Evolutionary conservation across 2,113 vertebrate species (phyloP), one percentile per base, ranked within the genome.

Genomic region (Actenoides hombroni): DNA sequence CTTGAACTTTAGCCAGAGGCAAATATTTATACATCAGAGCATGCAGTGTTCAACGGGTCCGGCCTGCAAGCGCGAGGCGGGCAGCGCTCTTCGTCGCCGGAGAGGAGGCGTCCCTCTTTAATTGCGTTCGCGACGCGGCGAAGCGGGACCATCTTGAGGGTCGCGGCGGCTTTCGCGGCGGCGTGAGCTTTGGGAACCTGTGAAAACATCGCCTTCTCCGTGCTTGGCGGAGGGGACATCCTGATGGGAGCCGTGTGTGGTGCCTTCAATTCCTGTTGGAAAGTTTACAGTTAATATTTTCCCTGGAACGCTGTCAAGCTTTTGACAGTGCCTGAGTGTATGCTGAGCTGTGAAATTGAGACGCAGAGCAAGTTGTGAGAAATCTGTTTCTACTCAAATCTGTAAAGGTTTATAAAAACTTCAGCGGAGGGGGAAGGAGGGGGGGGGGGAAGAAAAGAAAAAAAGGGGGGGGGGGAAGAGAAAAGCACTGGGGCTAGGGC

Each of bases 321-420:
- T 98, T 97, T 98, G 98, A 98, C 98, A 98, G 98, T 96, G 98
- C 98, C 98, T 96, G 96, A 98, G 98, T 98, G 97, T 98, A 98
- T 94, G 97, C 98, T 95, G 98, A 98, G 96, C 98, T 98, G 98
- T 98, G 98, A 98, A 98, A 98, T 94, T 86, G 97, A 98, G 98
- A 98, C 97, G 94, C 97, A 90, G 98, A 98, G 98, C 98, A 96
- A 98, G 96, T 98, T 96, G 97, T 94, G 97, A 97, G 97, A 98
- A 98, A 99, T 99, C 98, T 99, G 98, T 98, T 99, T 99, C 98
- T 98, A 98, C 98, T 99, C 98, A 99, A 97, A 97, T 95, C 97
- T 93, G 97, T 95, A 97, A 97, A 98, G 98, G 98, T 98, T 98
- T 98, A 96, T 97, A 97, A 95, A 97, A 98, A 97, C 97, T 97